Conservation (phyloP, 1,140 invertebrate species). For the Diploscapter pachys region DNA sequence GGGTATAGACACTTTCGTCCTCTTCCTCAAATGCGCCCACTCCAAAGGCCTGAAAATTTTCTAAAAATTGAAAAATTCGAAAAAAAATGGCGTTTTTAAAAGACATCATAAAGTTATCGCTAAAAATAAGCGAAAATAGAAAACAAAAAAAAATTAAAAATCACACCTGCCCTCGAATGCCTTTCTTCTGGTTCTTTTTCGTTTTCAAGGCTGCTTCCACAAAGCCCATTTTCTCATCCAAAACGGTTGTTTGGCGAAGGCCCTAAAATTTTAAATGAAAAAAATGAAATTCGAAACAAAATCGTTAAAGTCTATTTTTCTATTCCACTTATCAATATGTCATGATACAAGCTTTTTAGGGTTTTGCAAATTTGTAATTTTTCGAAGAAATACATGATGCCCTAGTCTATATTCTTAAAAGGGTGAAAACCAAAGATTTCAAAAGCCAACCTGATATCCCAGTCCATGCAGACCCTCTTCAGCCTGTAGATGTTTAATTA, state of each 20-base stretch:
- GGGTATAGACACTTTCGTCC: constrained; percentile 80
- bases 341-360: no score
- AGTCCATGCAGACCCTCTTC: constrained; percentile 72
- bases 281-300: no score
- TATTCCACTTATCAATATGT: no score
- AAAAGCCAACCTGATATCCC: constrained; percentile 69
- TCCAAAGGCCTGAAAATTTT: constrained; percentile 78
- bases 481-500: constrained; percentile 69
- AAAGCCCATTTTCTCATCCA: constrained; percentile 60
- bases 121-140: not conserved
- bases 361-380: no score
- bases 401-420: no score
- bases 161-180: constrained; percentile 73
- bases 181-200: constrained; percentile 68
- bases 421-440: no score
- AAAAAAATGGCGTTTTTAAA: no score
- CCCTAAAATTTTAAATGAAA: not conserved
- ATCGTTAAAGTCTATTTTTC: no score
- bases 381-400: no score
- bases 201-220: constrained; percentile 27
- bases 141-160: constrained; percentile 5
- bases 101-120: no score
- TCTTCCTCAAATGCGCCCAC: constrained; percentile 94
- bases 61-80: no score
- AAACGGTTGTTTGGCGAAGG: constrained; percentile 54